phyloP scores from a whole-genome alignment of 1,140 invertebrate species.

The Aphelenchoides besseyi region DNA sequence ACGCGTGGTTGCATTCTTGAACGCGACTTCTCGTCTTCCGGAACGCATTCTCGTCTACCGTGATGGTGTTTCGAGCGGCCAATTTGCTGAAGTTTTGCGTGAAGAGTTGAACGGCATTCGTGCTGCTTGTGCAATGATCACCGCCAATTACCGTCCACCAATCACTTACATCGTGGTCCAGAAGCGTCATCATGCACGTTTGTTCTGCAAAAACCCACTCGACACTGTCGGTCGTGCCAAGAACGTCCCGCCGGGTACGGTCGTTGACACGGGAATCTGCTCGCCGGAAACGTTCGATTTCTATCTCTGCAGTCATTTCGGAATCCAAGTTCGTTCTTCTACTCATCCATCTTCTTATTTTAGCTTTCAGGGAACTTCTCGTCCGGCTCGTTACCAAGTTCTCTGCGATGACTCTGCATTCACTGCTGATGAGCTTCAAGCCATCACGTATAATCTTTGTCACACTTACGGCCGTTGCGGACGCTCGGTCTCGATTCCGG shows the following conservation, averaged over 20 bases:
- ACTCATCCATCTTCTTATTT: slow-evolving; percentile 34
- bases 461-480: slow-evolving; percentile 82
- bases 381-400: slow-evolving; percentile 81
- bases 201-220: slow-evolving; percentile 68
- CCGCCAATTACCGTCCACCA: slow-evolving; percentile 67
- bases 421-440: slow-evolving; percentile 75
- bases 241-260: slow-evolving; percentile 79
- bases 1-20: slow-evolving; percentile 68
- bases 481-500: slow-evolving; percentile 82
- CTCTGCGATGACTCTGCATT: slow-evolving; percentile 77
- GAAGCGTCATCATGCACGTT: slow-evolving; percentile 80
- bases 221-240: slow-evolving; percentile 57
- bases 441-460: slow-evolving; percentile 79
- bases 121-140: slow-evolving; percentile 68
- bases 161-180: slow-evolving; percentile 83
- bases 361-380: slow-evolving; percentile 74
- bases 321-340: slow-evolving; percentile 68
- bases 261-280: slow-evolving; percentile 77
- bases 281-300: slow-evolving; percentile 80
- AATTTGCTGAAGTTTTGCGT: slow-evolving; percentile 71
- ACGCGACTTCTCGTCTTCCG: slow-evolving; percentile 63
- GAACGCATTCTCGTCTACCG: slow-evolving; percentile 73
- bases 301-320: slow-evolving; percentile 75
- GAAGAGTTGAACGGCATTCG: slow-evolving; percentile 71
- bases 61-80: slow-evolving; percentile 84